These are phyloP conservation scores for Atta texana DNA, from an alignment of 1,140 invertebrate genomes.

Conservation along the genomic window DNA sequence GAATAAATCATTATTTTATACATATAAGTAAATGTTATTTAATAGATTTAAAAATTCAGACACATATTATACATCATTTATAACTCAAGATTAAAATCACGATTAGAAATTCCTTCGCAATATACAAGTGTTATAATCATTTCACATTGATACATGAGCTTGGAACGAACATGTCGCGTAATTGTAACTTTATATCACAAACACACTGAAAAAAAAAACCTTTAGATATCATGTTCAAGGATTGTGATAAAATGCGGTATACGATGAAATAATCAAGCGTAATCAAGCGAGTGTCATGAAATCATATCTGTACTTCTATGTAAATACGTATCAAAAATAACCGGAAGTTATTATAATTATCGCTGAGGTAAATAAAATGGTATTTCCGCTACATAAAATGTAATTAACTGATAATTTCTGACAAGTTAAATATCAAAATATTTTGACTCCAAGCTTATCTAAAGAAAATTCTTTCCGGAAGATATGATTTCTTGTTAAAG, in stretches of 20 bases:
- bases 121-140: neutral
- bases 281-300: constrained; percentile 22
- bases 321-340: constrained; percentile 25
- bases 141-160: neutral
- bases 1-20: neutral
- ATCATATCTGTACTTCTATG: constrained; percentile 38
- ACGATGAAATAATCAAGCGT: neutral
- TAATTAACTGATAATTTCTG: constrained; percentile 4
- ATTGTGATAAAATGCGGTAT: constrained; percentile 30
- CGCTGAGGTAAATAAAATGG: neutral
- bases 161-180: neutral
- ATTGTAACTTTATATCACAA: constrained; percentile 26
- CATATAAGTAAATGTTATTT: neutral
- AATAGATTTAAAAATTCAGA: neutral
- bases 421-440: neutral
- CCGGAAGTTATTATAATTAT: constrained; percentile 41
- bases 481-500: neutral
- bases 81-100: neutral
- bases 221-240: constrained; percentile 49
- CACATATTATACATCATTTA: constrained; percentile 7
- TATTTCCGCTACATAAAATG: neutral
- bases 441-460: neutral
- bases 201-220: constrained; percentile 24
- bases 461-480: neutral
- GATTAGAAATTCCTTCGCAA: neutral